Percentiles rank a stretch among this genome's conserved stretches.
phyloP scores from a whole-genome alignment of 1,140 invertebrate genomes.

The Phenacoccus solenopsis region DNA sequence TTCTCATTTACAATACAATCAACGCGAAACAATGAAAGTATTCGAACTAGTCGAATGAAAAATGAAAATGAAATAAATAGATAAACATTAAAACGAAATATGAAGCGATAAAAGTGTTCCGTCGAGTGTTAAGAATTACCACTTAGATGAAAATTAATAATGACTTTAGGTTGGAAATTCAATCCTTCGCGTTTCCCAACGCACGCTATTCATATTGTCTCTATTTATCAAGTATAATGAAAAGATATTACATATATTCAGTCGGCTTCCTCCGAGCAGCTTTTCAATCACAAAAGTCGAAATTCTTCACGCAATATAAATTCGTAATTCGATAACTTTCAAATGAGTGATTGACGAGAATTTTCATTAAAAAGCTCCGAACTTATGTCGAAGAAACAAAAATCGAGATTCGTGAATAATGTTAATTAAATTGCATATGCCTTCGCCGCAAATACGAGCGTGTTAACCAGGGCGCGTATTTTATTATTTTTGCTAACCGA shows the following conservation, averaged over 20 bases:
- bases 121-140: no score
- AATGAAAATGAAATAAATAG: not conserved
- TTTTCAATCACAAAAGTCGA: not conserved
- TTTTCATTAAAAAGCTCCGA: not conserved
- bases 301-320: not conserved
- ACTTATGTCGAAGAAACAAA: not conserved
- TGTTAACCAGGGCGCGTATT: not conserved
- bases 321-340: not conserved
- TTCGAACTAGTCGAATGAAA: not conserved
- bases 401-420: not conserved
- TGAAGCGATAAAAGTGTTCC: no score
- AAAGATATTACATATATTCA: not conserved
- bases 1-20: no score
- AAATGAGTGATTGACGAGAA: not conserved
- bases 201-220: not conserved
- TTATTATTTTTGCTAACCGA: not conserved
- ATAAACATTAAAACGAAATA: not conserved
- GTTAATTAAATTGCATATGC: not conserved
- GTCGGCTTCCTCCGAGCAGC: not conserved
- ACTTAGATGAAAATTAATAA: no score
- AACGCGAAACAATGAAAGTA: not conserved
- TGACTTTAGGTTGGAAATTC: no score
- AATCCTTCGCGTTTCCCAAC: not conserved
- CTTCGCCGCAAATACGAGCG: not conserved
- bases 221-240: not conserved